Evolutionary conservation across 2,888 invertebrate genomes (phyloP), one percentile per base, ranked within the genome.

Genomic region (Sarcophaga rosellei): DNA sequence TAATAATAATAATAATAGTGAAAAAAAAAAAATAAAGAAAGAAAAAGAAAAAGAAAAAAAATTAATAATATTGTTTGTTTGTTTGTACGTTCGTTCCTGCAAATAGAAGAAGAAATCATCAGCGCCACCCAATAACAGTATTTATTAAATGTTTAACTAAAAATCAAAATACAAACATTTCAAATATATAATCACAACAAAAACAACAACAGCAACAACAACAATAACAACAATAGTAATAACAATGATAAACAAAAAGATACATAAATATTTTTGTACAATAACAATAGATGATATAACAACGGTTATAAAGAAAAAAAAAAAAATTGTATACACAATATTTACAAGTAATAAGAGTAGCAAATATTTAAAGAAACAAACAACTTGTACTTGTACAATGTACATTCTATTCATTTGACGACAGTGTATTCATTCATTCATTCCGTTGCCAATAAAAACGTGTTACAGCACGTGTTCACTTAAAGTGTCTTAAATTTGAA

Each of bases 1-100:
- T 91, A 91, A 91, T 91, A 91, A 91, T 90, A 91, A 91, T 53
- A 53, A 53, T 53, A 53, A 53, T 15, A 53, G 47, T 47, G 15
- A 47, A 4, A 47, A 47, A 15, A 47, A 47, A 25, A 25, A 6
- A n/a, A n/a, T n/a, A n/a, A n/a, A n/a, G n/a, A n/a, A n/a, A n/a
- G 2, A 4, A 25, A 0, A 25, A 25, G 3, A 25, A 4, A 2
- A 10, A 8, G 1, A 35, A 35, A 35, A 35, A 35, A 35, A 2
- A 1, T 35, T 35, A 35, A 35, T 35, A 35, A 35, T 35, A 35
- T 35, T 35, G 35, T 35, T 53, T 53, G 15, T 53, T 15, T 47
- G 11, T 53, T 53, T 15, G 17, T 53, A 53, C 17, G 53, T 15
- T 12, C 15, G 15, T 66, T 44, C 65, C 72, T 78, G 8, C 25